Base-by-base conservation (phyloP, 2,888 invertebrate species). In the Apotomis turbidana region DNA sequence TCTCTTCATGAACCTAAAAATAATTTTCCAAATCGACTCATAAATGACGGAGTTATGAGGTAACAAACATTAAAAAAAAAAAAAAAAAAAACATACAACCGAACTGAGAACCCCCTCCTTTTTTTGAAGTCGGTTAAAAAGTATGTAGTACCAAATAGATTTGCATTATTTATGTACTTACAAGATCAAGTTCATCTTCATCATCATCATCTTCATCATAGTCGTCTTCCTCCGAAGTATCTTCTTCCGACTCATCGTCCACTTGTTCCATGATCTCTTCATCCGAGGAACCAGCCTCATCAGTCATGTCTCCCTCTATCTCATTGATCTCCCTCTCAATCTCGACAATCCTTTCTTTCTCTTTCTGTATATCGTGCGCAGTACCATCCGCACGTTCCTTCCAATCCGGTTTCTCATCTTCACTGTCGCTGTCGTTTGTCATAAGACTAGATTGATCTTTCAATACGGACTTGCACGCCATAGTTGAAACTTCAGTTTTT, bases 291-390 rank as follows among this genome's bases (percentile, higher is more conserved):
- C 75, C 80, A 61, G 76, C 75, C 52, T 82, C 86, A 76, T 88
- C 86, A 3, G 87, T 89, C 84, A 90, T 87, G 73, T 89, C 90
- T 38, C 81, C 88, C 77, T 91, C 91, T 60, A 93, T 86, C 79
- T 91, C 93, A 83, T 88, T 84, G 15, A 93, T 92, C 76, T 92
- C 92, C n/a, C 90, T 80, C 70, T 90, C 90, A 61, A 93, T 91
- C 76, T 93, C 93, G 3, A 89, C 90, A 63, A 93, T 91, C 70
- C 80, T 85, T 69, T 89, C 86, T 74, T 88, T 93, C 75, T 92
- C 90, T 74, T 87, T 90, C 74, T 87, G 89, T 73, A 87, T 88
- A 0, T 83, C 87, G 15, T 83, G 84, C 5, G 83, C 83, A 5
- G 79, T 75, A n/a, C 75, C 74, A 70, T 76, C 74, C 74, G 74